phyloP scores from a whole-genome alignment of 2,113 vertebrate genomes.

The Cariama cristata region DNA sequence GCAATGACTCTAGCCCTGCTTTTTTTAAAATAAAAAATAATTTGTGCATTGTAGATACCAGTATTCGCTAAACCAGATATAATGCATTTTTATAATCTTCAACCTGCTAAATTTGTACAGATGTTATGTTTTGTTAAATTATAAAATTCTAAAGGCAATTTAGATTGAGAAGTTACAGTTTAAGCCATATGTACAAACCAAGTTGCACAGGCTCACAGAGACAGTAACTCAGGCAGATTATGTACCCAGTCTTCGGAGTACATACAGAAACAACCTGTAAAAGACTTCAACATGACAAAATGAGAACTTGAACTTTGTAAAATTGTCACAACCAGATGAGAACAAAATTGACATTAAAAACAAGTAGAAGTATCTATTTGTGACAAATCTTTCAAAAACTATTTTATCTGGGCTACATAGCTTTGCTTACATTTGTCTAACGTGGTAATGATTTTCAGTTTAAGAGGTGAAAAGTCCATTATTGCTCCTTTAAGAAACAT shows the following conservation, averaged over 20 bases:
- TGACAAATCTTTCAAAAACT: not conserved
- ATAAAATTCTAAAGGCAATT: not conserved
- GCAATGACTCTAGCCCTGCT: not conserved
- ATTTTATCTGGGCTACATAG: not conserved
- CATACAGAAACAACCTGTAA: not conserved
- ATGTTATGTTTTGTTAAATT: not conserved
- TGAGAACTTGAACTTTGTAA: not conserved
- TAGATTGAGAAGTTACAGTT: not conserved
- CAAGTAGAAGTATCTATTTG: not conserved
- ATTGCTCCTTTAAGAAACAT: not conserved
- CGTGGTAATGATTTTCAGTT: not conserved
- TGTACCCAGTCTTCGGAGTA: not conserved
- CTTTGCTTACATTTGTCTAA: not conserved
- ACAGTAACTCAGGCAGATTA: not conserved
- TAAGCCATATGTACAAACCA: not conserved
- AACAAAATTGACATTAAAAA: not conserved
- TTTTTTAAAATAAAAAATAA: not conserved
- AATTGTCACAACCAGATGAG: not conserved
- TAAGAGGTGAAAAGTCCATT: not conserved
- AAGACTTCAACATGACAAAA: not conserved
- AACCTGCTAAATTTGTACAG: not conserved
- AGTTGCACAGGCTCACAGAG: not conserved
- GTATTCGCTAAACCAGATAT: not conserved
- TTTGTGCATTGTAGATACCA: not conserved
- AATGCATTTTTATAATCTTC: not conserved